Evolutionary conservation across 2,888 invertebrate species (phyloP).

Genomic region (Cartodere bifasciata): DNA sequence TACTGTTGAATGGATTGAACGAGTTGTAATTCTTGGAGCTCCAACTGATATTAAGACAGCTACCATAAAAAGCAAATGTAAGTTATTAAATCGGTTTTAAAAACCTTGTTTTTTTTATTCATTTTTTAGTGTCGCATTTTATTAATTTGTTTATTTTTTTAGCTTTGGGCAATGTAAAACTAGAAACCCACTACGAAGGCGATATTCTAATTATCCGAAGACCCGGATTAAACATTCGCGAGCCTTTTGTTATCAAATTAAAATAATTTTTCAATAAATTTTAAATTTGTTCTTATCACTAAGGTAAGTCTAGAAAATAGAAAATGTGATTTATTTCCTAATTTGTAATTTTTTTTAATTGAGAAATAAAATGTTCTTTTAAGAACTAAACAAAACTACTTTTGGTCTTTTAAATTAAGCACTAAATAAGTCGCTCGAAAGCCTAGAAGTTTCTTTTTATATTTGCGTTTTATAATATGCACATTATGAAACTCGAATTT

Average conservation of each 20-base stretch:
- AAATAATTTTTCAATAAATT: constrained; percentile 5
- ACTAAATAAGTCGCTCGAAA: too few relatives aligned
- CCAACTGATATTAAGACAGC: constrained; percentile 56
- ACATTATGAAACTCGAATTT: too few relatives aligned
- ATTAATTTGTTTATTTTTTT: constrained; percentile 23
- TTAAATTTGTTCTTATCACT: constrained; percentile 2
- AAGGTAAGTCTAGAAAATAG: too few relatives aligned
- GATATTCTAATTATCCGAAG: constrained; percentile 69
- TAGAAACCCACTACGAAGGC: constrained; percentile 56
- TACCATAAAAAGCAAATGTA: constrained; percentile 39
- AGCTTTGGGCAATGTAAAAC: constrained; percentile 43
- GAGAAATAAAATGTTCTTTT: too few relatives aligned
- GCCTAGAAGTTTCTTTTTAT: too few relatives aligned
- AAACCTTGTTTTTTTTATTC: constrained; percentile 3
- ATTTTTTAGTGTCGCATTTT: constrained; percentile 11
- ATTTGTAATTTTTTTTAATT: too few relatives aligned
- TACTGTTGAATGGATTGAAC: constrained; percentile 79
- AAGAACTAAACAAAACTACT: too few relatives aligned
- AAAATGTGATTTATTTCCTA: too few relatives aligned
- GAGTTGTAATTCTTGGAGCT: constrained; percentile 72
- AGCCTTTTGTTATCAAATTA: constrained; percentile 42
- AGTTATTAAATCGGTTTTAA: constrained; percentile 19
- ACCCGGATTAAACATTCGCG: constrained; percentile 69
- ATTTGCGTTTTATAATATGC: too few relatives aligned
- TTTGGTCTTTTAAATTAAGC: too few relatives aligned